phyloP scores from a whole-genome alignment of 2,113 vertebrate species.

The Grantiella picta region DNA sequence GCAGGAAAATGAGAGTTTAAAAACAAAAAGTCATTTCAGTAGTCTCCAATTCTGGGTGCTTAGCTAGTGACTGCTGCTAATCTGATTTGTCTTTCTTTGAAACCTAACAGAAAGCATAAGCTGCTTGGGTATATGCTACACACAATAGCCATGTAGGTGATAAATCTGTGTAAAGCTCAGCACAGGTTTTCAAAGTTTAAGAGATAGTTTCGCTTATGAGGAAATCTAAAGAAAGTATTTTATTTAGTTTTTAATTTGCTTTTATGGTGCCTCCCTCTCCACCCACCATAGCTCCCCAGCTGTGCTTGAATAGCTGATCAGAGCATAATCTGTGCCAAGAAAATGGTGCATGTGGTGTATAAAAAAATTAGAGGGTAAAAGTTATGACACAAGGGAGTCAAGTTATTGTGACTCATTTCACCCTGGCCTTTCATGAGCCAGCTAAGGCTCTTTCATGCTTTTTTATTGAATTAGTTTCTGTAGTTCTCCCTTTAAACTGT shows the following conservation, averaged over 20 bases:
- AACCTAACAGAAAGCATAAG: neutral
- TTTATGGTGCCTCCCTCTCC: neutral
- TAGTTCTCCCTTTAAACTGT: neutral
- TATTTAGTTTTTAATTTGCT: neutral
- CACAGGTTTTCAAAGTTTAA: neutral
- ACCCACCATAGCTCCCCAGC: neutral
- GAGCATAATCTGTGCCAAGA: neutral
- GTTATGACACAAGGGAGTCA: neutral
- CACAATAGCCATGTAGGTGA: neutral
- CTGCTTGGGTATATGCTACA: neutral
- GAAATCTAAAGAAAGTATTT: neutral
- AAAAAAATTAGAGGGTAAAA: neutral
- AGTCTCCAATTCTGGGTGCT: neutral
- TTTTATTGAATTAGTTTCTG: neutral
- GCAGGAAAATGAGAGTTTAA: neutral
- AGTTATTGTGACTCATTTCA: neutral
- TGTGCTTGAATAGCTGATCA: neutral
- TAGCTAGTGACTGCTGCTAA: neutral
- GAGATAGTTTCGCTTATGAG: neutral
- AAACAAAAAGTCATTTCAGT: neutral
- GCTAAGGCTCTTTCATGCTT: neutral
- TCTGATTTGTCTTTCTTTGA: constrained; percentile 12
- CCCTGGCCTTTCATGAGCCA: neutral
- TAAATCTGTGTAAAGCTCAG: neutral
- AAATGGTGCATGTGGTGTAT: neutral